A percentile compares a stretch with the other conserved stretches of the same genome.
Evolutionary conservation across 2,113 vertebrate genomes (phyloP).

Genomic region (Mesocricetus auratus): DNA sequence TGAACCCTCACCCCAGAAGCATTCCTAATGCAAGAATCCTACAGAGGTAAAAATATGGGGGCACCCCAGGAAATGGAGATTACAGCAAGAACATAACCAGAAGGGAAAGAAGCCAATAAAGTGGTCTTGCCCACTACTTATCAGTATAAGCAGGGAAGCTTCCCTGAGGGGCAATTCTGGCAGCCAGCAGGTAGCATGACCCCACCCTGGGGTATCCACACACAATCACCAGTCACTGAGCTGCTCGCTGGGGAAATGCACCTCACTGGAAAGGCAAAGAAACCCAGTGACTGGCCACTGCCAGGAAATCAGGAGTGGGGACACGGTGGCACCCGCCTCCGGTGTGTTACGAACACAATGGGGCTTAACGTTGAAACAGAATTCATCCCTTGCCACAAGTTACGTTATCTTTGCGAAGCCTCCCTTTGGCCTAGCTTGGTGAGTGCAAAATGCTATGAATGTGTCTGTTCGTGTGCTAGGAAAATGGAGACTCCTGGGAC

Average conservation of each 20-base stretch:
- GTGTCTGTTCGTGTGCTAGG: neutral
- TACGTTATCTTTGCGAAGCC: neutral
- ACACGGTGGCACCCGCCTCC: rapidly evolving
- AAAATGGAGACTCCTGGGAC: neutral
- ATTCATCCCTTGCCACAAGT: neutral
- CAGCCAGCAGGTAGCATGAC: neutral
- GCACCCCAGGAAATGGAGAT: neutral
- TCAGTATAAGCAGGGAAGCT: neutral
- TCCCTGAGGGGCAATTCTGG: neutral
- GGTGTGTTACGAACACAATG: neutral
- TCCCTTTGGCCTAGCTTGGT: neutral
- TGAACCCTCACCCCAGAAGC: neutral
- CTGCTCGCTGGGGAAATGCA: neutral
- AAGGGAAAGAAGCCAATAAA: neutral
- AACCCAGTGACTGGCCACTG: neutral
- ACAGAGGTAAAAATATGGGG: too few species aligned
- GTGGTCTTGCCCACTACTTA: too few species aligned
- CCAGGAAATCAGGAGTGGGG: neutral
- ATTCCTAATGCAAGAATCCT: neutral
- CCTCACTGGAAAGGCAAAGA: neutral
- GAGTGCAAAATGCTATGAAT: neutral
- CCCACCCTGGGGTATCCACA: neutral
- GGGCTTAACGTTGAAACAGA: neutral
- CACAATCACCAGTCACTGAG: neutral
- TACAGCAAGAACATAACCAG: too few species aligned